phyloP scores from a whole-genome alignment of 2,797 vertebrate genomes.

The Tokudaia muenninki region DNA sequence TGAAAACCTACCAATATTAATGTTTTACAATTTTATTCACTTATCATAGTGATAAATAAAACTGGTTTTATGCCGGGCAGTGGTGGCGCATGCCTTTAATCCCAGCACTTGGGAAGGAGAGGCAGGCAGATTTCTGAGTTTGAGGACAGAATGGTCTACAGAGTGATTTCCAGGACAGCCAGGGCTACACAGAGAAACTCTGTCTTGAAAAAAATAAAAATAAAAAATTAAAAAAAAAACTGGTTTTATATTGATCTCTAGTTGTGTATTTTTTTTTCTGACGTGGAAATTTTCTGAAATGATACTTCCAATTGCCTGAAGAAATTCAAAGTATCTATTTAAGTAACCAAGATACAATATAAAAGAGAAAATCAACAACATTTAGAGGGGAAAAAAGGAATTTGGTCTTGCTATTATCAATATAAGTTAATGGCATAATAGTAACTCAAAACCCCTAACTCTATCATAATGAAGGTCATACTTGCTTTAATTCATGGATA shows the following conservation, averaged over 20 bases:
- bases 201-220: no score
- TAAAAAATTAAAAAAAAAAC: background rate
- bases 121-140: no score
- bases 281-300: constrained; percentile 46
- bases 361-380: no score
- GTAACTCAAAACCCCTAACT: constrained; percentile 19
- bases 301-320: constrained; percentile 35
- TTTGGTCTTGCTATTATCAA: no score
- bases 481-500: background rate
- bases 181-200: no score
- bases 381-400: no score
- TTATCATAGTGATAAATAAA: constrained; percentile 39
- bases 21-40: constrained; percentile 33
- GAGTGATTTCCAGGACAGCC: no score
- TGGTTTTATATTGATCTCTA: constrained; percentile 6
- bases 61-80: no score
- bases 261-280: constrained; percentile 39
- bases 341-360: background rate
- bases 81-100: background rate
- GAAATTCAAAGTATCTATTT: constrained; percentile 34
- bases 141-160: no score
- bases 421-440: no score
- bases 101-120: no score
- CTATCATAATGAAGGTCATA: background rate
- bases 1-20: constrained; percentile 48